Conservation (phyloP, 2,113 vertebrate genomes). For the Micromys minutus region DNA sequence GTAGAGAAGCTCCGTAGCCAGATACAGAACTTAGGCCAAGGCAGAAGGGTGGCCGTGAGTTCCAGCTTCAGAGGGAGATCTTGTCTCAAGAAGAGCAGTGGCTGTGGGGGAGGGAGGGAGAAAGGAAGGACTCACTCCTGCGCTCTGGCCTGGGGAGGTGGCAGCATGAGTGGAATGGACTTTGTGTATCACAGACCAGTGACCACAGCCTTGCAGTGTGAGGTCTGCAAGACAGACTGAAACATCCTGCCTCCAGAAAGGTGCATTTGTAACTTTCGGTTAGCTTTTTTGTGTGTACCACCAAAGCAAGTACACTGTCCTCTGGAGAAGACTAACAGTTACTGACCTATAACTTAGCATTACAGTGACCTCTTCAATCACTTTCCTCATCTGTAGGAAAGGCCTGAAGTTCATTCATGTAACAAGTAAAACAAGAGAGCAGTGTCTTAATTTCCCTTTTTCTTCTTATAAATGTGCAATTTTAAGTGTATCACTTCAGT, state of each 20-base stretch:
- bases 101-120: accelerated
- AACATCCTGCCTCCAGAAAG: conserved; percentile 52
- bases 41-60: neutral
- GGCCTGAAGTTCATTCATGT: neutral
- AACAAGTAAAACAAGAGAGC: neutral
- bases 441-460: conserved; percentile 25
- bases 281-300: neutral
- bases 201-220: neutral
- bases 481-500: conserved; percentile 48
- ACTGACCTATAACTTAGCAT: neutral
- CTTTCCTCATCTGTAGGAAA: neutral
- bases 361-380: neutral
- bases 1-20: neutral
- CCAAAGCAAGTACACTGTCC: conserved; percentile 30
- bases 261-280: conserved; percentile 23
- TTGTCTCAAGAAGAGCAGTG: neutral
- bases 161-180: accelerated
- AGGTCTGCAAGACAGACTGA: neutral
- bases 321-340: neutral
- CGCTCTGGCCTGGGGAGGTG: neutral
- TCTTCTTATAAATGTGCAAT: conserved; percentile 46
- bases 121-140: neutral
- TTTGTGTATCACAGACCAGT: neutral
- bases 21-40: neutral
- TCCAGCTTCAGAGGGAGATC: neutral